Evolutionary conservation across 2,113 vertebrate genomes (phyloP), one percentile per base, ranked within the genome.

Genomic region (Ctenomys sociabilis): DNA sequence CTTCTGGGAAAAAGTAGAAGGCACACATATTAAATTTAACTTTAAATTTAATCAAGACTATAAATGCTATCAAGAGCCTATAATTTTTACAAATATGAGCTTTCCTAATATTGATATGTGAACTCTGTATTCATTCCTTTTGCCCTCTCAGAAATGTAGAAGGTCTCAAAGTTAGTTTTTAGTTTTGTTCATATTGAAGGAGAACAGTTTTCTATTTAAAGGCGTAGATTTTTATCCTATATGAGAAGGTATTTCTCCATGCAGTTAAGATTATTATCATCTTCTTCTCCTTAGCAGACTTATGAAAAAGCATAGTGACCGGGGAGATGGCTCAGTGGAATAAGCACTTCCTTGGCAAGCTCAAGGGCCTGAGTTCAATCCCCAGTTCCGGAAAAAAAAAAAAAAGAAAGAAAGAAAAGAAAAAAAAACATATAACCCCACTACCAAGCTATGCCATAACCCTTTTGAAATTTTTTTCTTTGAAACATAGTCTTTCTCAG

Each of bases 141-240:
- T 87, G 57, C 30, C 37, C 92, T 88, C 78, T 66, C 68, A 93
- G 85, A 94, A 54, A 45, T 83, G 6, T 94, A 92, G 70, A 80
- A 94, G 84, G 92, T 68, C 0, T 14, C 70, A 35, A 3, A 5
- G 85, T 89, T 80, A 40, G 26, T 70, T 88, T 95, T n/a, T 37
- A 61, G 77, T 90, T 92, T 95, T 87, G 35, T 61, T 93, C 72
- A 68, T 85, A 52, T 68, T 84, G 35, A 59, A 63, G 68, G 52
- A 90, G 43, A 83, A 85, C 73, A 61, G 10, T 32, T 91, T 92
- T 88, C 59, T 1, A 92, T 64, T 87, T 93, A 87, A 40, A 43
- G 92, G 54, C 35, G 84, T 78, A 40, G 49, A 93, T 95, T 92
- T 37, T 87, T n/a, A 37, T 88, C 89, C 86, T 75, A 85, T 52